Base-by-base conservation (phyloP, 2,113 vertebrate species). In the Alaudala cheleensis region DNA sequence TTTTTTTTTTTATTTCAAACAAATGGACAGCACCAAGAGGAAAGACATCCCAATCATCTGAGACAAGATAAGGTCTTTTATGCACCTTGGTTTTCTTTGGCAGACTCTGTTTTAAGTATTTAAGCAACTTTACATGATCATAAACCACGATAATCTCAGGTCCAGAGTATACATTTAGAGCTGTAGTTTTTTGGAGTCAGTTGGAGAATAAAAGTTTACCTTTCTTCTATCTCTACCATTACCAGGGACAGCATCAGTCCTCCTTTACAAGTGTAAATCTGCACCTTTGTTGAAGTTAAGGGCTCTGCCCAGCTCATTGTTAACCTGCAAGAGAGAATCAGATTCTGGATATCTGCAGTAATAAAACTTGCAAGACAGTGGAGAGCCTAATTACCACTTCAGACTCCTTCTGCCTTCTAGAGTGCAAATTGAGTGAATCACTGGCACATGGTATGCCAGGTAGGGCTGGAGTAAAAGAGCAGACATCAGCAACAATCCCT, bases 201-300 rank as follows among this genome's bases (percentile, higher is more conserved):
- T 28, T 5, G 70, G 8, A 86, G 64, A 91, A 77, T 50, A 88
- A 83, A 85, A 26, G 19, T 86, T 90, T 88, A 78, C 57, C 42
- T 80, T 95, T 94, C 54, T 79, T 70, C 66, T 66, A 5, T 62
- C 34, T 60, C 7, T 80, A 28, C 39, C 79, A 14, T 83, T 66
- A 66, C 44, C 42, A 54, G 33, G 70, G 64, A 76, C 34, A 73
- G 14, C 33, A 83, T 54, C 85, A 78, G 22, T 56, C 22, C 24
- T 87, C 53, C 49, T 95, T 92, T 71, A 91, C 74, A 80, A 83
- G 62, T 90, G 93, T 82, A 93, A 94, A 95, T 93, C 50, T 74
- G 22, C 29, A 73, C 39, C 74, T 90, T 73, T 91, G 51, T 77
- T 83, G 56, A 88, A 89, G 88, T 86, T 58, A 85, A 85, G 6